These are phyloP conservation scores for Disparrhopalites patrizii DNA, from an alignment of 2,888 invertebrate genomes.

Conservation along the genomic window DNA sequence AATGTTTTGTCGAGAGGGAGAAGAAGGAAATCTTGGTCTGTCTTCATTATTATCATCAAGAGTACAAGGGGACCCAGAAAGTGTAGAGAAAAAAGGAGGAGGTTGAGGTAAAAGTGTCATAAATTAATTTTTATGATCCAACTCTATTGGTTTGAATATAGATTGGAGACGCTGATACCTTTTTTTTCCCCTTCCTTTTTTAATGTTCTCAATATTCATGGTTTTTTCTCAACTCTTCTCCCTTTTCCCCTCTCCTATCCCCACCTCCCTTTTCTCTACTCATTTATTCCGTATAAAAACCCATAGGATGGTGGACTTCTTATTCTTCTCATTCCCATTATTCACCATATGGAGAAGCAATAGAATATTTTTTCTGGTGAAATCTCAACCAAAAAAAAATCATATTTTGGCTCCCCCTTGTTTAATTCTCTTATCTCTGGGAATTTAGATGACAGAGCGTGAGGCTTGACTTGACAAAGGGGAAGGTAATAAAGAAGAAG, in stretches of 20 bases:
- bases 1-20: neutral
- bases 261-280: neutral
- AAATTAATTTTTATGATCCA: constrained; percentile 23
- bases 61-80: neutral
- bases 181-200: neutral
- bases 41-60: neutral
- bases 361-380: neutral
- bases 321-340: neutral
- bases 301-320: too few relatives aligned
- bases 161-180: neutral
- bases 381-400: neutral
- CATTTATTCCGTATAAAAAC: too few relatives aligned
- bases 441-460: neutral
- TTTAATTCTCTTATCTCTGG: neutral
- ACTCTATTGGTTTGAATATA: neutral
- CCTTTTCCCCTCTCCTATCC: neutral
- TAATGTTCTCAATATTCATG: neutral
- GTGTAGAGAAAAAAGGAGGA: neutral
- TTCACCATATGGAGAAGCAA: neutral
- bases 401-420: too few relatives aligned
- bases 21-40: neutral
- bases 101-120: constrained; percentile 4
- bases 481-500: too few relatives aligned
- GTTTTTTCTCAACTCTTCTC: neutral
- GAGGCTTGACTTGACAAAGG: neutral